These are phyloP conservation scores for Silurus aristotelis DNA, from an alignment of 2,797 vertebrate species.

Conservation along the genomic window DNA sequence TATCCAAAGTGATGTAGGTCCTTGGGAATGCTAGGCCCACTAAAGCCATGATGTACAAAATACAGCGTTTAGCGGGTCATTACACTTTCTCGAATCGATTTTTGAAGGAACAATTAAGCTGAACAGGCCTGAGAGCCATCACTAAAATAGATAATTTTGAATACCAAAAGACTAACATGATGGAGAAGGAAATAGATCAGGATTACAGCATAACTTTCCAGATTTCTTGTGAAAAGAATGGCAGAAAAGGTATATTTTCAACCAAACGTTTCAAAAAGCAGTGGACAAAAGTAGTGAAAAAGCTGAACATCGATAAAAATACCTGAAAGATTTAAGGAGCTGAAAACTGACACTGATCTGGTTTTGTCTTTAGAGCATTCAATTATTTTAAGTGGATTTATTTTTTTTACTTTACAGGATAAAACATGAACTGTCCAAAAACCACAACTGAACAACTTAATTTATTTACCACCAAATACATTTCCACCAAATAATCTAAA, in stretches of 20 bases:
- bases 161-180: neutral
- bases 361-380: neutral
- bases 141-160: neutral
- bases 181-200: neutral
- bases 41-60: constrained; percentile 14
- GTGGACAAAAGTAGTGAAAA: neutral
- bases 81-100: neutral
- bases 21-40: constrained; percentile 31
- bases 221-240: neutral
- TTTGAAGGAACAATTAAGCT: constrained; percentile 1
- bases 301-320: neutral
- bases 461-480: neutral
- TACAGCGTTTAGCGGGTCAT: constrained; percentile 8
- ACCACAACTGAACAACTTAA: neutral
- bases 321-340: constrained; percentile 1
- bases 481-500: neutral
- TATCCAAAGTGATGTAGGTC: constrained; percentile 31
- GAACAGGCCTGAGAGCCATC: neutral
- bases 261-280: neutral
- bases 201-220: neutral
- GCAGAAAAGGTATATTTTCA: neutral
- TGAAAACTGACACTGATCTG: neutral
- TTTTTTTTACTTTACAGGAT: neutral
- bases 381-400: neutral
- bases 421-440: neutral